A percentile compares a stretch with the other conserved stretches of the same genome.
Conservation (phyloP, 2,113 vertebrate species). For the Mionectes macconnelli region DNA sequence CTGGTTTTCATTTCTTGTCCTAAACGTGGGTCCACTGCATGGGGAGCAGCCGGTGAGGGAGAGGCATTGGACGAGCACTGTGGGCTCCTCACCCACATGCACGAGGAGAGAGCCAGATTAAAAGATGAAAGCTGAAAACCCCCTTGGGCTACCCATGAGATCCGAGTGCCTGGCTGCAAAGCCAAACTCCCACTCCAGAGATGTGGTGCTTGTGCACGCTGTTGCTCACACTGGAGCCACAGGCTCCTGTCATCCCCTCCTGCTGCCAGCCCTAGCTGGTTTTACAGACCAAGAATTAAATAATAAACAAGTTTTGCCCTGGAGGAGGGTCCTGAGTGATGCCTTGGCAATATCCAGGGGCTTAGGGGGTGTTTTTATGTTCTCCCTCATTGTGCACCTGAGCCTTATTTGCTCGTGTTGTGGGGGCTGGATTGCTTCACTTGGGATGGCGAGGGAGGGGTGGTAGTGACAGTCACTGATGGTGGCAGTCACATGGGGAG, state of each 20-base stretch:
- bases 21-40: rapidly evolving
- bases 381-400: not conserved
- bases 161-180: not conserved
- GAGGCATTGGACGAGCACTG: not conserved
- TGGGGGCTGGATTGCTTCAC: not conserved
- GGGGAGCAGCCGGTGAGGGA: not conserved
- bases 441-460: not conserved
- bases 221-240: not conserved
- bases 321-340: not conserved
- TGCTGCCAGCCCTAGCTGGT: not conserved
- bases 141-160: constrained; percentile 5
- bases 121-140: constrained; percentile 15
- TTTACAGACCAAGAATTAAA: not conserved
- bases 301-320: not conserved
- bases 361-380: rapidly evolving
- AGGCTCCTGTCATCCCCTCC: not conserved
- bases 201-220: not conserved
- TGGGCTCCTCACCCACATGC: not conserved
- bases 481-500: rapidly evolving
- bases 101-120: not conserved
- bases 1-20: not conserved
- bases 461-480: not conserved
- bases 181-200: constrained; percentile 1
- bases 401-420: not conserved
- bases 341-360: rapidly evolving